Evolutionary conservation across 2,888 invertebrate genomes (phyloP), one percentile per base, ranked within the genome.

Genomic region (Cheilosia urbana): DNA sequence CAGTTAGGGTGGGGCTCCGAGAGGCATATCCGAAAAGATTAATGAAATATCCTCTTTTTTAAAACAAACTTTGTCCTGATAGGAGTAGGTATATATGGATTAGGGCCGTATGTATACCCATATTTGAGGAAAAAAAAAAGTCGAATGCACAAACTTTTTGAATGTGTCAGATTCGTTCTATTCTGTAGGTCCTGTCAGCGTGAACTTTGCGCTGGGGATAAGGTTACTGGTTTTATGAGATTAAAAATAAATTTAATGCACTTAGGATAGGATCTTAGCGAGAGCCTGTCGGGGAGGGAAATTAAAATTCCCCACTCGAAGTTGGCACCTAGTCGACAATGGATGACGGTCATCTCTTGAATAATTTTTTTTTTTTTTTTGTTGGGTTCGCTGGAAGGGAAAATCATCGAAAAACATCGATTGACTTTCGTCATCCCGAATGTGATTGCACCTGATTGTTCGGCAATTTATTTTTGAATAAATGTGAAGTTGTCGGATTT

Each of bases 31-130:
- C 62, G 57, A 68, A 63, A 72, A 85, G 81, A 85, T 81, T 77
- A 85, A 85, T 81, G 81, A 81, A 85, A 81, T 85, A 68, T 68
- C 37, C 66, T 45, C 55, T 71, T 13, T 75, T 75, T 57, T 47
- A 58, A 34, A 51, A 53, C 40, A 79, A 84, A 73, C 40, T 84
- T 75, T 75, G 15, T 9, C 63, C 53, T 60, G 51, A 77, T 66
- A 2, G 6, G 6, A 27, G 27, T 7, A 27, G 27, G 27, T 27
- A 58, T 69, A 58, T 69, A 69, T 58, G 60, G 53, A 45, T 55
- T 27, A 40, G 40, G 57, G 49, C 53, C 30, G 17, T 47, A 13
- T 6, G 21, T 42, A 40, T 5, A 21, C 17, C 27, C 34, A 34
- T 45, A n/a, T 21, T 34, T 3, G 0, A 21, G 27, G 27, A 21